phyloP scores from a whole-genome alignment of 2,888 invertebrate genomes.

The Drosophila buzzatii region DNA sequence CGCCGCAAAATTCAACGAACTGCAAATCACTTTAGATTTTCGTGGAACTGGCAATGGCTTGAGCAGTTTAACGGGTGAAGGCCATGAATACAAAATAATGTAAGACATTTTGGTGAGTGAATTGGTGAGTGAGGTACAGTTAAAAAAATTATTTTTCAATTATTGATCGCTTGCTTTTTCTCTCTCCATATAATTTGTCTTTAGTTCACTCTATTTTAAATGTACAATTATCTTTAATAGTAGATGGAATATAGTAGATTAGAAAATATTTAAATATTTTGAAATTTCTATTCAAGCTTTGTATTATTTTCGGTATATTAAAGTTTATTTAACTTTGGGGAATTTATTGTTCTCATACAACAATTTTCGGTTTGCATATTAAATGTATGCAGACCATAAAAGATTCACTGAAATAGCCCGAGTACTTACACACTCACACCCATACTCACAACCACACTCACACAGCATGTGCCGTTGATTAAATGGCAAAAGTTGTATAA shows the following conservation, averaged over 20 bases:
- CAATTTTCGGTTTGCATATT: constrained; percentile 24
- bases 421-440: constrained; percentile 20
- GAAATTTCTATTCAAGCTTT: not conserved
- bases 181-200: too few relatives aligned
- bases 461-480: constrained; percentile 38
- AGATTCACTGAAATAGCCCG: constrained; percentile 19
- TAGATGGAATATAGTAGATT: not conserved
- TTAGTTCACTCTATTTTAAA: not conserved
- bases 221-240: not conserved
- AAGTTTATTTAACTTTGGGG: not conserved
- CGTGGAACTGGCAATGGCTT: not conserved
- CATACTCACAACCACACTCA: constrained; percentile 13
- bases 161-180: not conserved
- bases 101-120: constrained; percentile 1
- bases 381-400: constrained; percentile 33
- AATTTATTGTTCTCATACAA: not conserved
- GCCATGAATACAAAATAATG: constrained; percentile 8
- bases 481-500: constrained; percentile 63
- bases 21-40: constrained; percentile 43
- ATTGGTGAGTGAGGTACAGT: too few relatives aligned
- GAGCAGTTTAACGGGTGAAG: constrained; percentile 1
- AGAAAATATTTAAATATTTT: not conserved
- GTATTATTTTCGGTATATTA: not conserved
- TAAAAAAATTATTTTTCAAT: not conserved
- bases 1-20: constrained; percentile 36